Percentiles rank a stretch among this genome's conserved stretches.
phyloP scores from a whole-genome alignment of 2,797 vertebrate species.

The Silurus aristotelis region DNA sequence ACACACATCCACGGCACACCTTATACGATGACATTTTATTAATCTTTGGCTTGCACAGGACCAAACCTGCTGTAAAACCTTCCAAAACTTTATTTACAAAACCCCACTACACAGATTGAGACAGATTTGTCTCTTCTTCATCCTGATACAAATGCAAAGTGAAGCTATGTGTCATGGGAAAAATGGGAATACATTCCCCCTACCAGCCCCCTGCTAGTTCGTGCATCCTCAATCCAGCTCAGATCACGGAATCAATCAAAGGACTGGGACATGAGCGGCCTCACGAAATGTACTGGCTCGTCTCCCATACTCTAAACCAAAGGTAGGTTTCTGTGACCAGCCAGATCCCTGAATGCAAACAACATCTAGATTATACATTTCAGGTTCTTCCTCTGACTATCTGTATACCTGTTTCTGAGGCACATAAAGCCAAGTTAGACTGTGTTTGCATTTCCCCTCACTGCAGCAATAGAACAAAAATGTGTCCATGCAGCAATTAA shows the following conservation, averaged over 20 bases:
- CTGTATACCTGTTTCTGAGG: not conserved
- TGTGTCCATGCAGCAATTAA: not conserved
- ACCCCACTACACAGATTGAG: not conserved
- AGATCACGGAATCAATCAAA: slow-evolving; percentile 14
- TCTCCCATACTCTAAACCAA: slow-evolving; percentile 7
- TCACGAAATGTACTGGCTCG: slow-evolving; percentile 12
- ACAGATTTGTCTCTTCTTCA: not conserved
- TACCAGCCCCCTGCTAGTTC: slow-evolving; percentile 13
- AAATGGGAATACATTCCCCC: slow-evolving; percentile 19
- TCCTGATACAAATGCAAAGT: slow-evolving; percentile 16
- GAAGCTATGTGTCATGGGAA: slow-evolving; percentile 9
- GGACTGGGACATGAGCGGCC: slow-evolving; percentile 4
- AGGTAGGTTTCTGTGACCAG: slow-evolving; percentile 19
- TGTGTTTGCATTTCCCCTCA: not conserved
- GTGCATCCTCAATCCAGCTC: slow-evolving; percentile 16
- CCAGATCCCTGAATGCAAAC: not conserved
- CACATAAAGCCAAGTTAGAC: too few relatives aligned
- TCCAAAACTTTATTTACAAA: not conserved
- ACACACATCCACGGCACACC: not conserved
- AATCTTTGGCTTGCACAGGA: not conserved
- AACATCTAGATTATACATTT: too few relatives aligned
- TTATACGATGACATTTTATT: not conserved
- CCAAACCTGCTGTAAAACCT: not conserved
- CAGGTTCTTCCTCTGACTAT: not conserved
- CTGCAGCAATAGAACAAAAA: not conserved